phyloP scores from a whole-genome alignment of 2,797 vertebrate genomes.

The Enteromius unitaeniatus region DNA sequence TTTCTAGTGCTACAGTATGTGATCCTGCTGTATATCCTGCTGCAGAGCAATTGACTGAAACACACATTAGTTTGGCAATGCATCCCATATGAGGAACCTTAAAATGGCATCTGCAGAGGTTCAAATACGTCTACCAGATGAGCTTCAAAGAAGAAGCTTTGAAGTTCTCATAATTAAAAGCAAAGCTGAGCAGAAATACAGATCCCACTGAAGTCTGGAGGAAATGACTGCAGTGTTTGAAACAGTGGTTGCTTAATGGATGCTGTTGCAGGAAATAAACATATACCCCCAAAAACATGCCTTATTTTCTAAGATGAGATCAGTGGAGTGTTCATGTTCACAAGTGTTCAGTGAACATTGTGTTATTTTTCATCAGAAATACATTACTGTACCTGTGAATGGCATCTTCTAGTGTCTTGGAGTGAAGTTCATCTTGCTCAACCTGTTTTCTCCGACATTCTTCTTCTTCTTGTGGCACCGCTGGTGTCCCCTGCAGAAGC shows the following conservation, averaged over 20 bases:
- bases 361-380: not conserved
- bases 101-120: slow-evolving; percentile 44
- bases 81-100: slow-evolving; percentile 32
- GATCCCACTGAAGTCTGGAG: slow-evolving; percentile 24
- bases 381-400: slow-evolving; percentile 85
- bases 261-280: slow-evolving; percentile 42
- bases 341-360: not conserved
- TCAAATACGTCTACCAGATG: slow-evolving; percentile 47
- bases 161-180: slow-evolving; percentile 58
- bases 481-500: slow-evolving; percentile 91
- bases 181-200: slow-evolving; percentile 49
- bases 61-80: slow-evolving; percentile 17
- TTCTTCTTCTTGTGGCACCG: slow-evolving; percentile 84
- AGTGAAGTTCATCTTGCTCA: slow-evolving; percentile 89
- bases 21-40: not conserved
- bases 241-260: slow-evolving; percentile 36
- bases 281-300: not conserved
- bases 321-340: too few relatives aligned
- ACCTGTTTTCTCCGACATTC: slow-evolving; percentile 87
- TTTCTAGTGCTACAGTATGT: not conserved
- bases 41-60: slow-evolving; percentile 12
- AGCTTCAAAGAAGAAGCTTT: slow-evolving; percentile 44
- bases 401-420: slow-evolving; percentile 89
- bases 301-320: slow-evolving; percentile 22
- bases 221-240: slow-evolving; percentile 50